Base-by-base conservation (phyloP, 2,113 vertebrate genomes). In the Salvelinus namaycush region DNA sequence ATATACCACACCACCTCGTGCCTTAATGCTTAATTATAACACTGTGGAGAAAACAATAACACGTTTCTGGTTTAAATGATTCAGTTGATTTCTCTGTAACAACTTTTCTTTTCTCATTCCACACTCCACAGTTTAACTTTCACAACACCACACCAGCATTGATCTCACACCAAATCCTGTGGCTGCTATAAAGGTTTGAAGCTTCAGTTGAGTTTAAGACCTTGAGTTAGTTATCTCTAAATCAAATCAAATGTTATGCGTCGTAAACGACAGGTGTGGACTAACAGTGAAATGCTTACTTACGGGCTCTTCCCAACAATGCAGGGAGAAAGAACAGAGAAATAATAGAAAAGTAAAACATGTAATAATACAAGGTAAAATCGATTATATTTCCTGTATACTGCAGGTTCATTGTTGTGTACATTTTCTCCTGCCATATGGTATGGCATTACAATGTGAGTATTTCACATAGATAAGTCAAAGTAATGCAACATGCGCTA, bases 381-480 rank as follows among this genome's bases (percentile, higher is more conserved):
- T 39, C 6, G 39, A 39, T 39, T 39, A 85, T 81, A 80, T 68
- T 70, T 72, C 9, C 76, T 76, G 65, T 65, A 60, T 57, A 62
- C 51, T 54, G 51, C 59, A 62, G 59, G n/a, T 24, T 13, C n/a
- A 9, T 9, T 60, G 59, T 60, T 60, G 18, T 9, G 18, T 60
- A 60, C 14, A 60, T 20, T 3, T 68, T 68, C 11, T 66, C 24
- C 26, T 68, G 4, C 29, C 12, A 39, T 34, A 2, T 26, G 26
- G 29, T n/a, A 39, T n/a, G 67, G 3, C 27, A 34, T 67, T 67
- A 4, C 20, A 34, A 39, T 39, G 18, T 68, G 14, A 68, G 31
- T 68, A 68, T 39, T 5, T 20, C 29, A 68, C 18, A 0, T 14
- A 44, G 6, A 34, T 34, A 44, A 9, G 39, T 44, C 8, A 44